Percentiles rank a stretch among this genome's conserved stretches.
phyloP scores from a whole-genome alignment of 2,113 vertebrate species.

The Mohoua ochrocephala region DNA sequence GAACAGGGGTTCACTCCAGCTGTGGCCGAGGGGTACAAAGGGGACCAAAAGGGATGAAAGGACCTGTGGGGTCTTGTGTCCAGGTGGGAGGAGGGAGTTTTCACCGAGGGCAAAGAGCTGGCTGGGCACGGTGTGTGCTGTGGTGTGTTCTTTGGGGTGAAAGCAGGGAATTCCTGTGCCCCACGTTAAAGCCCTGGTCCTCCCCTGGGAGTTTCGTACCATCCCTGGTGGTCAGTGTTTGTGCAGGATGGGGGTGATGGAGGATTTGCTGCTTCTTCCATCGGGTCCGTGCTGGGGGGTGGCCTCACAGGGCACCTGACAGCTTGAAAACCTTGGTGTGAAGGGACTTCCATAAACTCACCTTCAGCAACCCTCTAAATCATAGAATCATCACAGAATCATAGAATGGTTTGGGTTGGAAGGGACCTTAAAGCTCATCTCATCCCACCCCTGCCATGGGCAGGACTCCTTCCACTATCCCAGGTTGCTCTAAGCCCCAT shows the following conservation, averaged over 20 bases:
- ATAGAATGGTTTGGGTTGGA: not conserved
- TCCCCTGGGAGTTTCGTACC: not conserved
- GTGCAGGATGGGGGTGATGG: not conserved
- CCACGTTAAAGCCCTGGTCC: rapidly evolving
- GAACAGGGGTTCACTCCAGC: not conserved
- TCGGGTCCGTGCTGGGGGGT: rapidly evolving
- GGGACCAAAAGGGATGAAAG: not conserved
- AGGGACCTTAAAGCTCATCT: not conserved
- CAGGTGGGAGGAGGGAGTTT: not conserved
- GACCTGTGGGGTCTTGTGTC: not conserved
- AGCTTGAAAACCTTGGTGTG: not conserved
- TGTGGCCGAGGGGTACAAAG: not conserved
- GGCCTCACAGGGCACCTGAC: not conserved
- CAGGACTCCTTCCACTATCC: not conserved
- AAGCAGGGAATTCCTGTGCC: not conserved
- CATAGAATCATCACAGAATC: not conserved
- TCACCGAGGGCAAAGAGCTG: not conserved
- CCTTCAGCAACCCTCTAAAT: not conserved
- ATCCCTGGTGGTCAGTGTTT: rapidly evolving
- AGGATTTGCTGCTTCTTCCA: not conserved
- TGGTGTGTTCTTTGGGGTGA: not conserved
- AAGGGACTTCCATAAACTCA: not conserved
- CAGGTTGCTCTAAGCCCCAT: not conserved
- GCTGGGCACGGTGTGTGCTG: not conserved
- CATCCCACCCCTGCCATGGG: not conserved